Base-by-base conservation (phyloP, 2,888 invertebrate genomes). In the Parapristionchus giblindavisi region DNA sequence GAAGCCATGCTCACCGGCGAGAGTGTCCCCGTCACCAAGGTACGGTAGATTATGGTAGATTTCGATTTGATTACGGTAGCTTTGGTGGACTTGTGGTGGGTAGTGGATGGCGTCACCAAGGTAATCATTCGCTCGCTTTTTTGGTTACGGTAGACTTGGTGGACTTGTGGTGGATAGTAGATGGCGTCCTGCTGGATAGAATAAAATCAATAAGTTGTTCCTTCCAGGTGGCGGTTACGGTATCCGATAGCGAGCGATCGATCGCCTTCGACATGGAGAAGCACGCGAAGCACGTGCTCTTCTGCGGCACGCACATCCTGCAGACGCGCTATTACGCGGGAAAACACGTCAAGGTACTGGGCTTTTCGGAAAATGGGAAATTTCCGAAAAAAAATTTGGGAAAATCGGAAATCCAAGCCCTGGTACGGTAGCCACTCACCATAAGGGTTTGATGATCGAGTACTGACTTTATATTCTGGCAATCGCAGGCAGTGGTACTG, bases 1-100 rank as follows among this genome's bases (percentile, higher is more conserved):
- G 96, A 96, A 89, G 94, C 94, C 87, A 94, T 95, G 93, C 91
- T 96, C 3, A 96, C 96, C 14, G 94, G 96, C 79, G 96, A 96
- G 90, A 94, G 94, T 89, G 93, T 95, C 3, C 96, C 96, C 2
- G 93, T 95, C 6, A 93, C 94, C 79, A 96, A 96, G 90, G 94
- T 84, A 27, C 11, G 70, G 3, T 34, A 27, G 17, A 17, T 14
- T 43, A 43, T 17, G 43, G 43, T 43, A 43, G 43, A 43, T 14
- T 43, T 8, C 43, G 17, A 17, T 17, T 43, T 43, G 17, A 17
- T 14, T 43, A 43, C 43, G 8, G 29, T 27, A n/a, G 14, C 17
- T 17, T 54, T 24, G 6, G n/a, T 54, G 56, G 56, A 6, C 6
- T 54, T 14, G 17, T 54, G n/a, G 27, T 24, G 6, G 56, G 56